These are phyloP conservation scores for Geococcyx californianus DNA, from an alignment of 2,113 vertebrate species.

Conservation along the genomic window DNA sequence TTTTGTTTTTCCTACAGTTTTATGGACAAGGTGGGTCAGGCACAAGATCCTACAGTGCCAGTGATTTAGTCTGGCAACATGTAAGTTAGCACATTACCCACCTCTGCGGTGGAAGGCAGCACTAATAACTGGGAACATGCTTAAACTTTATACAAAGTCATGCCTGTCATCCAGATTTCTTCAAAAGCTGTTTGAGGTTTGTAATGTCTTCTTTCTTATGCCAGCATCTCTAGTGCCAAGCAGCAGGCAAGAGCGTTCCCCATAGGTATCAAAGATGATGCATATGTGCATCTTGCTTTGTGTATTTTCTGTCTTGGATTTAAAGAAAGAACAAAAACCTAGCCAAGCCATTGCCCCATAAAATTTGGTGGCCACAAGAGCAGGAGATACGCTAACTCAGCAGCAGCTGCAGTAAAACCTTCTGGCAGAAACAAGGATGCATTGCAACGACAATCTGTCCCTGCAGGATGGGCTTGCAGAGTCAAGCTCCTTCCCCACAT, in stretches of 20 bases:
- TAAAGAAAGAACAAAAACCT: not conserved
- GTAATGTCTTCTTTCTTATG: not conserved
- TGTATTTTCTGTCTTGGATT: not conserved
- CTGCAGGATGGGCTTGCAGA: fast-evolving
- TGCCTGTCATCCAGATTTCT: not conserved
- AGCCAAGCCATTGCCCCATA: not conserved
- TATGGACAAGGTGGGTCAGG: not conserved
- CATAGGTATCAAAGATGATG: not conserved
- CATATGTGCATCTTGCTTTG: not conserved
- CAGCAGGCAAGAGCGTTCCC: constrained; percentile 3
- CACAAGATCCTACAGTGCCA: not conserved
- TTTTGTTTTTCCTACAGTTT: not conserved
- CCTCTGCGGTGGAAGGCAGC: not conserved
- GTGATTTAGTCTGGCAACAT: not conserved
- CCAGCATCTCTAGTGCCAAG: not conserved
- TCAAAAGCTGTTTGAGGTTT: not conserved
- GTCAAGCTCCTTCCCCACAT: not conserved
- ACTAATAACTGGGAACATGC: not conserved
- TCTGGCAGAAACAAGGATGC: not conserved
- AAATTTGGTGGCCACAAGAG: not conserved
- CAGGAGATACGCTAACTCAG: not conserved
- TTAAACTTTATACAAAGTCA: not conserved
- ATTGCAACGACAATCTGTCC: not conserved
- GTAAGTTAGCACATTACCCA: not conserved
- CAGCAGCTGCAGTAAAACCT: not conserved